Evolutionary conservation across 2,113 vertebrate genomes (phyloP), one percentile per base, ranked within the genome.

Genomic region (Pollachius pollachius): DNA sequence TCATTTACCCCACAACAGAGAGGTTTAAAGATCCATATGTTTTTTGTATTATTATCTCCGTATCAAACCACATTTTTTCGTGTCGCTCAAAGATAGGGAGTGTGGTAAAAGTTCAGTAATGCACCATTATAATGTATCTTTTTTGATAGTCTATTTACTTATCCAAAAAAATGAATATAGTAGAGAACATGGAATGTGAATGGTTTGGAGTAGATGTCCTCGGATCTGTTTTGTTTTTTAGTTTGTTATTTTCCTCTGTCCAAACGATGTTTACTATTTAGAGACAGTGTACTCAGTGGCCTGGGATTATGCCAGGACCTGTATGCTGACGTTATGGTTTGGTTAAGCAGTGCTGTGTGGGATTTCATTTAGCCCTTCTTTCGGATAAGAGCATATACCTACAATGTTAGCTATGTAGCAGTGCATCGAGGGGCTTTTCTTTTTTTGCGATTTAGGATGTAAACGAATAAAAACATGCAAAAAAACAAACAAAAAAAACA

Each of bases 341-440:
- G 56, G 27, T 67, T 70, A 62, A 18, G 34, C 57, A 23, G 54
- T 48, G 41, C 41, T 13, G 54, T 57, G 54, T 8, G 54, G 9
- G 5, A 13, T 48, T 48, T 48, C 8, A 48, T 48, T 48, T 41
- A 41, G 37, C 37, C 5, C 11, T 41, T 9, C 54, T 56, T 9
- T 56, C 17, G 54, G 54, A n/a, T 85, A 87, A 73, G 65, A 80
- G 62, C 72, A 73, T 87, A 78, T 75, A 79, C 80, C 79, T 84
- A 76, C 84, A 79, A 81, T 34, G 64, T 85, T 85, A 85, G 78
- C 79, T 81, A 76, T 89, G 87, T 87, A 89, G 85, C 78, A 83
- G 67, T 71, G 74, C 75, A 74, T 73, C 37, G 73, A 83, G 75
- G 74, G 67, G 70, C 18, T 80, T 84, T 59, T 67, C 73, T 82